Conservation (phyloP, 2,797 vertebrate genomes). For the Bradypodion pumilum region DNA sequence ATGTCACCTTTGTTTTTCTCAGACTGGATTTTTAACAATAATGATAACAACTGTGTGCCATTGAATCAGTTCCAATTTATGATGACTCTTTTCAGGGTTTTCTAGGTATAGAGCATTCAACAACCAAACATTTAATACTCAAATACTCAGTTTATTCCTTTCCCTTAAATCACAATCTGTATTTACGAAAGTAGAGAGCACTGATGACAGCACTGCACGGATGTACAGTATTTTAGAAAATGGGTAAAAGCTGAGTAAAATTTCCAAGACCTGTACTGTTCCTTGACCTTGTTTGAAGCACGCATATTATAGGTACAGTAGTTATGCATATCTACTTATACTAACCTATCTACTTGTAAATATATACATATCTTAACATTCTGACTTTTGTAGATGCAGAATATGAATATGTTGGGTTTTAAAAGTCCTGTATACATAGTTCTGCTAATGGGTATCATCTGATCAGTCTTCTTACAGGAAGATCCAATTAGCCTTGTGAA, state of each 20-base stretch:
- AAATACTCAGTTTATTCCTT: not conserved
- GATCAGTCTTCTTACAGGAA: not conserved
- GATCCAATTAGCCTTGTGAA: slow-evolving; percentile 16
- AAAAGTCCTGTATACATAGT: not conserved
- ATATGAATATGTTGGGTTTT: not conserved
- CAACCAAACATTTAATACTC: not conserved
- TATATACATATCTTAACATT: no score
- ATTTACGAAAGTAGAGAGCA: not conserved
- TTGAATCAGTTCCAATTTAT: no score
- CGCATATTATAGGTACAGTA: not conserved
- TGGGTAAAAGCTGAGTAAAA: not conserved
- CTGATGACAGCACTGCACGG: no score
- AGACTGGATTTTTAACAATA: no score
- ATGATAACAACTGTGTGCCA: no score
- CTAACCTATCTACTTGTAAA: no score
- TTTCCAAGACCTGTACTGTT: not conserved
- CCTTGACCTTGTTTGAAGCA: not conserved
- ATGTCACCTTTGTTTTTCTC: not conserved
- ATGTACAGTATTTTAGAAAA: not conserved
- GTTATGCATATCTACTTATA: no score
- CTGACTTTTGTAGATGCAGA: not conserved
- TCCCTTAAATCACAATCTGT: not conserved
- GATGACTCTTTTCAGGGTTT: no score
- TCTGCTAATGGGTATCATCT: slow-evolving; percentile 9
- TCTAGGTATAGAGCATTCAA: no score